Evolutionary conservation across 2,888 invertebrate genomes (phyloP).

Genomic region (Parasteatoda lunata): DNA sequence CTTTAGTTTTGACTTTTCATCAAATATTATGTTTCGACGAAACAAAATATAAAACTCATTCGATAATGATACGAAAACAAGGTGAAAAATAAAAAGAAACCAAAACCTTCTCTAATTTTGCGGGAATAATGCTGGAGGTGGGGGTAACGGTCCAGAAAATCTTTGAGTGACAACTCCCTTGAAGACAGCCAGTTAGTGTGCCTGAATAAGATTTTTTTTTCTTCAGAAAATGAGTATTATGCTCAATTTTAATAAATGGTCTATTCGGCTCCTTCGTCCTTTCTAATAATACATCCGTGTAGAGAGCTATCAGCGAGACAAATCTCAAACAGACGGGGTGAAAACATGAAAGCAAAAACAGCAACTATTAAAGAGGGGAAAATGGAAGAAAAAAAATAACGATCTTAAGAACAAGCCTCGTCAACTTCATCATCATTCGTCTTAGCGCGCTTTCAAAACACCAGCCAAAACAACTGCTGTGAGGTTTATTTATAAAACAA

Average conservation of each 20-base stretch:
- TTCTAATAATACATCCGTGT: conserved; percentile 56
- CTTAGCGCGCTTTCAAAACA: conserved; percentile 64
- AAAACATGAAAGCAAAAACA: conserved; percentile 31
- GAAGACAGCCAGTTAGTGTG: conserved; percentile 19
- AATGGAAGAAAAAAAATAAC: neutral
- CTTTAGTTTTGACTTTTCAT: too few species aligned
- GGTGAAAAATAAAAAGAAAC: too few species aligned
- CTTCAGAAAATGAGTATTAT: conserved; percentile 30
- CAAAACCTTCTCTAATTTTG: too few species aligned
- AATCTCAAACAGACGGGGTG: conserved; percentile 49
- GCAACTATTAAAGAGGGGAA: neutral
- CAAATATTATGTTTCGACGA: too few species aligned
- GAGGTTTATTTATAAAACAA: conserved; percentile 65
- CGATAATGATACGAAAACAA: too few species aligned
- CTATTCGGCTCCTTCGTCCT: neutral
- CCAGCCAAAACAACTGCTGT: conserved; percentile 60
- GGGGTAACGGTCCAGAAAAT: neutral
- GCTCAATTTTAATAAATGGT: conserved; percentile 47
- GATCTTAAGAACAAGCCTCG: conserved; percentile 47
- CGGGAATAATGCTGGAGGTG: neutral
- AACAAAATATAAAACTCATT: too few species aligned
- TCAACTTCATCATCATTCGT: conserved; percentile 64
- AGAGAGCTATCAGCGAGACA: conserved; percentile 34
- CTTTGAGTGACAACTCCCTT: neutral
- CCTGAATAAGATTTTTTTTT: conserved; percentile 16